These are phyloP conservation scores for rat (Rattus norvegicus) DNA, from an alignment of 2,113 vertebrate genomes.

Conservation along the genomic window GRCr8 NC_086021.1:46508001-46508500, in stretches of 20 bases:
- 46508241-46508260: not conserved
- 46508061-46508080: not conserved
- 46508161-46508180: not conserved
- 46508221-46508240: not conserved
- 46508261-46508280: not conserved
- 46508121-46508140: not conserved
- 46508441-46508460: not conserved
- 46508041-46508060: not conserved
- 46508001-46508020: conserved; percentile 5
- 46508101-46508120: conserved; percentile 12
- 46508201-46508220: not conserved
- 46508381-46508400: not conserved
- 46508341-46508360: not conserved
- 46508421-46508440: not conserved
- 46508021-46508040: not conserved
- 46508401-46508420: not conserved
- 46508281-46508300: not conserved
- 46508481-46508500: not conserved
- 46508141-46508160: not conserved
- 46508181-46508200: not conserved
- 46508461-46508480: conserved; percentile 18
- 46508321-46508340: not conserved
- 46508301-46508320: not conserved
- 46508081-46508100: not conserved
- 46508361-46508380: not conserved